Evolutionary conservation across 2,113 vertebrate genomes (phyloP), one percentile per base, ranked within the genome.

Genomic region (Nycticebus coucang): DNA sequence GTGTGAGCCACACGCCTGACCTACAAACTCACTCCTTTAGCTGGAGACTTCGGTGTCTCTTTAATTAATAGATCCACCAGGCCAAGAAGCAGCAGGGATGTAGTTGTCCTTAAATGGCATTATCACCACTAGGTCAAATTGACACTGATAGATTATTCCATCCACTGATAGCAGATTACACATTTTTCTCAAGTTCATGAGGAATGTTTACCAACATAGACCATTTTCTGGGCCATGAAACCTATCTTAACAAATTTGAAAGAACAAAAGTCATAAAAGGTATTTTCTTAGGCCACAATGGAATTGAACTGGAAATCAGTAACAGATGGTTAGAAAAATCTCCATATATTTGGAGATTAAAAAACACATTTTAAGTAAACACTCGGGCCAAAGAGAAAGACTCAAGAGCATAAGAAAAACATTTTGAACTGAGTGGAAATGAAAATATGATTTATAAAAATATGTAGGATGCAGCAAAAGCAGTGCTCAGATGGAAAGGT

Each of bases 251-350:
- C 57, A 75, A 90, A 33, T 83, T 15, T 24, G 22, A 84, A 89
- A 89, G 26, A 87, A 28, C 24, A 35, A 8, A 92, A 84, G 45
- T 62, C 60, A 82, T 62, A 53, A 45, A 72, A 89, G 71, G 5
- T 53, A 35, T 59, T 55, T 93, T 85, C 13, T 89, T n/a, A 74
- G 53, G 71, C 7, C 77, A 72, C 75, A 59, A 0, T 89, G n/a
- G 37, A 30, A 83, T 95, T 83, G 90, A 95, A 45, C 37, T 59
- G 82, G 68, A 81, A 87, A 75, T 80, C 33, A 87, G 7, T 53
- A 50, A 62, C 15, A 33, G 45, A 41, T 68, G 50, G 2, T 28
- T 69, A 33, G 45, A 64, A 75, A 75, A 72, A 26, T 3, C 37
- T 45, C 22, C 8, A 37, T 35, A 10, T 93, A 66, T 93, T 62